Conservation (phyloP, 2,888 invertebrate genomes). For the Sympetrum striolatum region DNA sequence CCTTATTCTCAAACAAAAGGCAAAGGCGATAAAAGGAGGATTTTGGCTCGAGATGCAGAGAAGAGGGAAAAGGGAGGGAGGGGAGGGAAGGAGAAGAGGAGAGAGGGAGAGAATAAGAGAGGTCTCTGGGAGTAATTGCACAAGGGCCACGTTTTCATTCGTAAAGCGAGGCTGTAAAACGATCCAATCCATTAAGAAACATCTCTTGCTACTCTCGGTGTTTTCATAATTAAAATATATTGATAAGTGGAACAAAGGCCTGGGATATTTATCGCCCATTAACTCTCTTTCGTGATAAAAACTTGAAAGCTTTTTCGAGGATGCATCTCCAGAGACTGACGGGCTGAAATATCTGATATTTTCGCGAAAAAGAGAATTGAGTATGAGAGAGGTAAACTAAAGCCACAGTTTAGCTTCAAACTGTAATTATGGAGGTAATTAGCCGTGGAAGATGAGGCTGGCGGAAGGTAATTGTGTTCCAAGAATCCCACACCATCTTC, state of each 20-base stretch:
- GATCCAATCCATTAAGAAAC: constrained; percentile 44
- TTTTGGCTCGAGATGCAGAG: constrained; percentile 34
- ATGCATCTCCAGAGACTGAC: neutral
- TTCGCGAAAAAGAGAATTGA: neutral
- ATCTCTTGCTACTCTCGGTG: constrained; percentile 39
- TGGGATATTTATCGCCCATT: constrained; percentile 29
- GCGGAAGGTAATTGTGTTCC: no score
- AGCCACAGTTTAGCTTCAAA: no score
- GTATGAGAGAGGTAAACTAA: no score
- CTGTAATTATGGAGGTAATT: no score
- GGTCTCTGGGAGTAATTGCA: constrained; percentile 32
- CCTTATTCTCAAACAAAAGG: constrained; percentile 42
- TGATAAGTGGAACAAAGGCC: constrained; percentile 40
- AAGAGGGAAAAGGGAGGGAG: neutral
- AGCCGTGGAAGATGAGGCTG: no score
- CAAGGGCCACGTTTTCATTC: constrained; percentile 38
- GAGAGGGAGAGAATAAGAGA: neutral
- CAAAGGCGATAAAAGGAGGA: constrained; percentile 36
- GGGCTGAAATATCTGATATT: neutral
- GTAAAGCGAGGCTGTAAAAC: constrained; percentile 36
- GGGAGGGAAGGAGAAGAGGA: neutral
- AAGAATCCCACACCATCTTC: no score
- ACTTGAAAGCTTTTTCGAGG: constrained; percentile 19
- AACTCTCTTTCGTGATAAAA: constrained; percentile 13
- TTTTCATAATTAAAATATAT: constrained; percentile 44